Evolutionary conservation across 2,888 invertebrate genomes (phyloP).

Genomic region (Onchidella celtica): DNA sequence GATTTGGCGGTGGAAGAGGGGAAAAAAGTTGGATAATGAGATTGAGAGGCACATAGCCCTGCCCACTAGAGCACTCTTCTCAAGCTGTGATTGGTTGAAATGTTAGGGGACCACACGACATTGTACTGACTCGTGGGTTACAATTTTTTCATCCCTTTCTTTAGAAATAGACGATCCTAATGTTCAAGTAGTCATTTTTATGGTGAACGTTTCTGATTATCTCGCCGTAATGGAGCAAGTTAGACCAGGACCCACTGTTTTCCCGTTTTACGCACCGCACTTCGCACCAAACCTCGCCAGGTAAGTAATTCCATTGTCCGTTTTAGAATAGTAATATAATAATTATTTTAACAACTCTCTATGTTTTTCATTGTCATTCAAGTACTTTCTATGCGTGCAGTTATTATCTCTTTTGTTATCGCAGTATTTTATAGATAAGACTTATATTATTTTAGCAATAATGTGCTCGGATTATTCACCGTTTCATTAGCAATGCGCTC

Average conservation of each 20-base stretch:
- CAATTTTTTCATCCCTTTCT: slow-evolving; percentile 16
- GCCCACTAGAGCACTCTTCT: slow-evolving; percentile 38
- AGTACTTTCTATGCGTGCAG: no score
- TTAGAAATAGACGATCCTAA: slow-evolving; percentile 8
- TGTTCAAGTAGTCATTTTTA: slow-evolving; percentile 20
- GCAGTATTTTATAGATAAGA: no score
- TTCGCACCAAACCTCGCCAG: slow-evolving; percentile 46
- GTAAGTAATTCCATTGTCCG: neutral
- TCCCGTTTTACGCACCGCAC: slow-evolving; percentile 50
- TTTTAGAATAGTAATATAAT: neutral
- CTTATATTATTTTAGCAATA: no score
- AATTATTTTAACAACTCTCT: neutral
- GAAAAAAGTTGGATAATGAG: slow-evolving; percentile 19
- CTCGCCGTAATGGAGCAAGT: slow-evolving; percentile 38
- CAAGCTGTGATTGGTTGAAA: slow-evolving; percentile 43
- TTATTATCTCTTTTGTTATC: no score
- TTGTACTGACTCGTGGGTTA: slow-evolving; percentile 34
- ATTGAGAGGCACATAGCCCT: slow-evolving; percentile 28
- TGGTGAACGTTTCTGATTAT: neutral
- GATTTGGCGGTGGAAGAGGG: neutral
- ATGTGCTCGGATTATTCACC: no score
- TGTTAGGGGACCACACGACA: slow-evolving; percentile 42
- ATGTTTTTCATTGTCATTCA: no score
- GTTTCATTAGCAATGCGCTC: no score
- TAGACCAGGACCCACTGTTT: slow-evolving; percentile 46